Conservation (phyloP, 2,888 invertebrate species). For the Megamerina dolium region DNA sequence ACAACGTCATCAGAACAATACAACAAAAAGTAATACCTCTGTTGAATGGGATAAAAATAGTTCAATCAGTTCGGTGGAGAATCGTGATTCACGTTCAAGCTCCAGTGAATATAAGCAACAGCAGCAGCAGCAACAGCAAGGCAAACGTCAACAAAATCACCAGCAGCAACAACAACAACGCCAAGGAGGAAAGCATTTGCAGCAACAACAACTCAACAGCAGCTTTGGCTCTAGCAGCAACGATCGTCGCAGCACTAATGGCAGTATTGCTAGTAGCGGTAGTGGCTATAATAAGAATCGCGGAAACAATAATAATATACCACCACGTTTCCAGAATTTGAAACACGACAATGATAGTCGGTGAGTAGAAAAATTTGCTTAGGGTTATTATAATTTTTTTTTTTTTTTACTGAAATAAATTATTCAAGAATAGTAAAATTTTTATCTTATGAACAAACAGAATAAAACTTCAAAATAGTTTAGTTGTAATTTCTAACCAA, state of each 20-base stretch:
- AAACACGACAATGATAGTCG: conserved; percentile 33
- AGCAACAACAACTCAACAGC: conserved; percentile 9
- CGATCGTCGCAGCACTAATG: conserved; percentile 30
- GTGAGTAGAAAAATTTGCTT: too few relatives aligned
- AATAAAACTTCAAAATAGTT: too few relatives aligned
- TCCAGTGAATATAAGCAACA: conserved; percentile 29
- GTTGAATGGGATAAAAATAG: conserved; percentile 44
- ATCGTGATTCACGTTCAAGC: conserved; percentile 31
- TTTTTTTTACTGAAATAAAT: too few relatives aligned
- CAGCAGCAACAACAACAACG: conserved; percentile 15
- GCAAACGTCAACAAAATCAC: too few relatives aligned
- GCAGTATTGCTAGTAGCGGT: conserved; percentile 30
- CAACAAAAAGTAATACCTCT: conserved; percentile 6
- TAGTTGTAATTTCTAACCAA: too few relatives aligned
- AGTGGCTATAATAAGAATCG: conserved; percentile 27
- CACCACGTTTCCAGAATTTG: conserved; percentile 40
- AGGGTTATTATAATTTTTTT: too few relatives aligned
- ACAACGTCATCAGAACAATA: conserved; percentile 2
- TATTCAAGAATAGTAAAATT: too few relatives aligned
- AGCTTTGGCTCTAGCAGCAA: conserved; percentile 14
- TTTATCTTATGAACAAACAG: too few relatives aligned
- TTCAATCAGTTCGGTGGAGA: conserved; percentile 39
- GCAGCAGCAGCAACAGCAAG: conserved; percentile 17
- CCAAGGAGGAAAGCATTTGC: conserved; percentile 6
- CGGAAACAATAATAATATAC: conserved; percentile 23